A percentile compares a stretch with the other conserved stretches of the same genome.
Evolutionary conservation across 1,140 invertebrate species (phyloP).

Genomic region (Meloidogyne hapla): DNA sequence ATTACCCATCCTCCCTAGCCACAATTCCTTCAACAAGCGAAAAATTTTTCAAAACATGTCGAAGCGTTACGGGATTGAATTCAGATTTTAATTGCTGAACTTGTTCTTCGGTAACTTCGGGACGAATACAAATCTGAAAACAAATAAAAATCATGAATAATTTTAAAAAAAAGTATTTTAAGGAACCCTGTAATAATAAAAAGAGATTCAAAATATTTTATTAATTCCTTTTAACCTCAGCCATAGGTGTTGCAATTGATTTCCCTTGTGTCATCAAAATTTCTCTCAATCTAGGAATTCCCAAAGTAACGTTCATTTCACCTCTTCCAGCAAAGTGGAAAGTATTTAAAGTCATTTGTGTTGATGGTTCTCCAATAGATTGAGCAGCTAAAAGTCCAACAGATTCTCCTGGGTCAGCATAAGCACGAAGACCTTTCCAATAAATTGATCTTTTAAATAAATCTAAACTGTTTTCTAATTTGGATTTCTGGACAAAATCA

Average conservation of each 20-base stretch:
- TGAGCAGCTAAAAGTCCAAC: slow-evolving; percentile 90
- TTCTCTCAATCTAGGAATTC: slow-evolving; percentile 88
- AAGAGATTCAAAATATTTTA: not conserved
- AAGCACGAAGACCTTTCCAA: slow-evolving; percentile 70
- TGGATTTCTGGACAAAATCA: slow-evolving; percentile 23
- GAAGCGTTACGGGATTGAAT: slow-evolving; percentile 55
- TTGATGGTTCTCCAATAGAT: slow-evolving; percentile 96
- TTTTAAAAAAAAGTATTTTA: too few species aligned
- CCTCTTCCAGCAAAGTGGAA: slow-evolving; percentile 99
- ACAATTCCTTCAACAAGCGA: slow-evolving; percentile 49
- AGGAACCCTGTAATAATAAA: too few species aligned
- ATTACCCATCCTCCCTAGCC: slow-evolving; percentile 6
- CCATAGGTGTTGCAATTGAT: slow-evolving; percentile 85
- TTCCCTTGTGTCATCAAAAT: slow-evolving; percentile 91
- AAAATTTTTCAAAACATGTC: slow-evolving; percentile 56
- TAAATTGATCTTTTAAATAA: slow-evolving; percentile 44
- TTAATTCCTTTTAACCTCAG: slow-evolving; percentile 80
- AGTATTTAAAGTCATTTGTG: slow-evolving; percentile 99
- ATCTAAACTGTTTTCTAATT: not conserved
- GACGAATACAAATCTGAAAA: slow-evolving; percentile 45
- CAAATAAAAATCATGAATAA: not conserved
- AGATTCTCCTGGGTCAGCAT: slow-evolving; percentile 86
- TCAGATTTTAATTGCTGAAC: slow-evolving; percentile 69
- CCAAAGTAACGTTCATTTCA: slow-evolving; percentile 94
- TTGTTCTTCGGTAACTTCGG: slow-evolving; percentile 67